A percentile compares a stretch with the other conserved stretches of the same genome.
phyloP scores from a whole-genome alignment of 1,140 invertebrate genomes.

The Cherax destructor region DNA sequence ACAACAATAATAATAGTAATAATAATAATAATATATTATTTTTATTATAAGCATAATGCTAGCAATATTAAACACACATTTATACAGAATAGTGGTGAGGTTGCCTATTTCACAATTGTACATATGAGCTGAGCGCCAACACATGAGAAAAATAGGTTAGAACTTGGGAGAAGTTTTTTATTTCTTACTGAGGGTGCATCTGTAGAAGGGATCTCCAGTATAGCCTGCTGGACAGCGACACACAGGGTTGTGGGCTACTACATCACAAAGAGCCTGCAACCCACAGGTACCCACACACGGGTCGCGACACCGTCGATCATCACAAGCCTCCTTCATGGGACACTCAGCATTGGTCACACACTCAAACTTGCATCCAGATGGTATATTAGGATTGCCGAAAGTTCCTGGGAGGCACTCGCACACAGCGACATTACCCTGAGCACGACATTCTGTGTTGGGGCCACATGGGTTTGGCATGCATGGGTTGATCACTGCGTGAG shows the following conservation, averaged over 20 bases:
- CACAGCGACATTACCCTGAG: constrained; percentile 80
- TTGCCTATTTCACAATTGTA: background rate
- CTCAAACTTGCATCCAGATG: constrained; percentile 79
- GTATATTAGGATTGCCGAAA: constrained; percentile 81
- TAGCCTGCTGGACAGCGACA: constrained; percentile 79
- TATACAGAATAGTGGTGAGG: background rate
- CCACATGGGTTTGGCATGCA: constrained; percentile 82
- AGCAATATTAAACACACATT: too few species aligned
- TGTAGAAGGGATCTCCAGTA: constrained; percentile 84
- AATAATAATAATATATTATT: background rate
- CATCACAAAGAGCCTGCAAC: constrained; percentile 83
- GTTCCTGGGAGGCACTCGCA: constrained; percentile 82
- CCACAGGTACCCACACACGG: constrained; percentile 88
- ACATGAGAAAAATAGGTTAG: background rate
- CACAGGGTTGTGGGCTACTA: constrained; percentile 81
- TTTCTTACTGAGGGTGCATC: constrained; percentile 44
- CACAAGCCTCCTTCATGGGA: constrained; percentile 84
- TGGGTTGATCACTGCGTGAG: constrained; percentile 34
- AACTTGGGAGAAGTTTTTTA: background rate
- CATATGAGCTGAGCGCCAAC: background rate
- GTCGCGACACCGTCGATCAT: constrained; percentile 81
- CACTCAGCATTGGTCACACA: constrained; percentile 79
- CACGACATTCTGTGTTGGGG: constrained; percentile 84
- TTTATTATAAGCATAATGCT: too few species aligned
- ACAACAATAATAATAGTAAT: background rate